Conservation (phyloP, 2,113 vertebrate species). For the Tauraco erythrolophus region DNA sequence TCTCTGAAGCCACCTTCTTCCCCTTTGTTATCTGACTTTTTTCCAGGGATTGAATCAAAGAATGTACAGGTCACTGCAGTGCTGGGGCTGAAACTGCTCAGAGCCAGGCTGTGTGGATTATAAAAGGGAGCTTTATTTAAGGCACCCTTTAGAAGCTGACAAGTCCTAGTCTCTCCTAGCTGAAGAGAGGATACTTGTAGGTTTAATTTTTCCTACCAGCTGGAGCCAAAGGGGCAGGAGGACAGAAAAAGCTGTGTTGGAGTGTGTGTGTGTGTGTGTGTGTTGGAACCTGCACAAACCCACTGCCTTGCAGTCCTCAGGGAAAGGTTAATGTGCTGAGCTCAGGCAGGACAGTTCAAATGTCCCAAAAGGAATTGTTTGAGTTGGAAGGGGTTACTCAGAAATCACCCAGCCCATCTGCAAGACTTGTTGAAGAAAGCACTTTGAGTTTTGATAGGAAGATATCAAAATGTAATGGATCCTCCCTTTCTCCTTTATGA, state of each 20-base stretch:
- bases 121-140: conserved; percentile 6
- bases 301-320: not conserved
- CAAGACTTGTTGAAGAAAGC: not conserved
- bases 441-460: not conserved
- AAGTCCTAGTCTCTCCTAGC: not conserved
- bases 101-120: not conserved
- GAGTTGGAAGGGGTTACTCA: not conserved
- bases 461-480: not conserved
- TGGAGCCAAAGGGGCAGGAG: conserved; percentile 12
- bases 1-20: not conserved
- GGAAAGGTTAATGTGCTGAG: not conserved
- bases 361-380: not conserved
- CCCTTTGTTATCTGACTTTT: not conserved
- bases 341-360: not conserved
- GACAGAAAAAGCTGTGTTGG: not conserved
- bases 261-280: not conserved
- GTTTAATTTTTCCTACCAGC: conserved; percentile 31
- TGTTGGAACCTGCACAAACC: not conserved
- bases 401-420: not conserved
- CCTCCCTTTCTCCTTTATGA: not conserved
- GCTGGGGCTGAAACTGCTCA: not conserved
- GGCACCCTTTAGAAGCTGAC: not conserved
- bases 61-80: not conserved
- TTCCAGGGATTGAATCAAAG: not conserved
- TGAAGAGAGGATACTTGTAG: not conserved